These are phyloP conservation scores for Ianthella basta DNA, from an alignment of 37 sponge, comb jelly and placozoan species.

Conservation along the genomic window DNA sequence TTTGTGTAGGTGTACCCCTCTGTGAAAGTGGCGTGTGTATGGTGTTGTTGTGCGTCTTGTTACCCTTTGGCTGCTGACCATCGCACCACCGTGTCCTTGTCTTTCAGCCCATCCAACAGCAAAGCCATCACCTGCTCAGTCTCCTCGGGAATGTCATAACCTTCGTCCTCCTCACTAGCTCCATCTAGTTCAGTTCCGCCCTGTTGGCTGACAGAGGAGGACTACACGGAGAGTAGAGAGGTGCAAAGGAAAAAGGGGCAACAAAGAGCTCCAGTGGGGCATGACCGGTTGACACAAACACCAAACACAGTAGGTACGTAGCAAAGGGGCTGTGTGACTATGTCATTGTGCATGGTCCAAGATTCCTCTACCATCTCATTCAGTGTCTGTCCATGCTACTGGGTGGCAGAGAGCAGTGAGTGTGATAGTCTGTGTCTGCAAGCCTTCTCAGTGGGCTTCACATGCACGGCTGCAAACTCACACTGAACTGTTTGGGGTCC, in stretches of 20 bases:
- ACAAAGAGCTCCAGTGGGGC: not conserved
- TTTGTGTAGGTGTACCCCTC: no score
- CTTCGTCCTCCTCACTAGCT: constrained; percentile 66
- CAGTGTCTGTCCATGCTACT: no score
- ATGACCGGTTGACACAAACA: no score
- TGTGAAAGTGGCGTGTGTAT: no score
- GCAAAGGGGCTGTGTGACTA: no score
- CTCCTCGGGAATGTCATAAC: constrained; percentile 32
- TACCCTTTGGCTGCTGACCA: constrained; percentile 99
- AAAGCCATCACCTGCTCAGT: constrained; percentile 41
- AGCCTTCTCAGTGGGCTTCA: no score
- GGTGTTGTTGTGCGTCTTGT: not conserved
- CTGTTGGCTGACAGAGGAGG: not conserved
- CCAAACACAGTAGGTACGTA: no score
- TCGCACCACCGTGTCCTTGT: constrained; percentile 95
- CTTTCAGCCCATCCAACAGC: constrained; percentile 81
- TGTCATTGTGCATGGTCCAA: no score
- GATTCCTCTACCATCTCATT: no score
- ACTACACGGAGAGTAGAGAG: not conserved
- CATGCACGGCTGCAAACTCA: no score
- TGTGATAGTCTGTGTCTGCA: no score
- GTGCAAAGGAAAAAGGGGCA: not conserved
- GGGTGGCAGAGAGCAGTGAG: no score
- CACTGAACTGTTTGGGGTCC: not conserved
- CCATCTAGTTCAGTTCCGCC: constrained; percentile 32